These are phyloP conservation scores for Rhizoglyphus robini DNA, from an alignment of 1,140 invertebrate genomes.

Conservation along the genomic window DNA sequence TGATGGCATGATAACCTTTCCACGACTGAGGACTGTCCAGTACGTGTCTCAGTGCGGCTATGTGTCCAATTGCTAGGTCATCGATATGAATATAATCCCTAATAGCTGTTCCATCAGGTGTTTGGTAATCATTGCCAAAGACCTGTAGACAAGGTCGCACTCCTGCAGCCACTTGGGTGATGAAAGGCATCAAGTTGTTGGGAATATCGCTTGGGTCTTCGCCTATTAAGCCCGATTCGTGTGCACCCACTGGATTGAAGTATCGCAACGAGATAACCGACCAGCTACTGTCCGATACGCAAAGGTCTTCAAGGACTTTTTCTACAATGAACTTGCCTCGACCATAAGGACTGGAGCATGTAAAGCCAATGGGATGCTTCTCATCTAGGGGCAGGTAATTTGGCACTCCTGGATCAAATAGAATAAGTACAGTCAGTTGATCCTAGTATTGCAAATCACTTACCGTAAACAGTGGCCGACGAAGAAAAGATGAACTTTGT, in stretches of 20 bases:
- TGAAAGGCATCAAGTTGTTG: constrained; percentile 94
- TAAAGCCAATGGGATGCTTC: constrained; percentile 57
- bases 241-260: constrained; percentile 97
- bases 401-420: constrained; percentile 36
- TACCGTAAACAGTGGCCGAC: constrained; percentile 88
- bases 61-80: constrained; percentile 82
- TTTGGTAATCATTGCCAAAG: constrained; percentile 85
- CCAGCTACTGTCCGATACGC: constrained; percentile 43
- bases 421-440: too few relatives aligned
- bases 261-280: constrained; percentile 64
- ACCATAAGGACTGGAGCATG: constrained; percentile 95
- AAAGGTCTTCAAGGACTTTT: constrained; percentile 84
- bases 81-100: constrained; percentile 96
- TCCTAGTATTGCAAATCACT: constrained; percentile 31
- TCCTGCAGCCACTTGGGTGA: constrained; percentile 88
- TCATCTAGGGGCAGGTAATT: constrained; percentile 71
- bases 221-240: constrained; percentile 78
- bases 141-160: constrained; percentile 59
- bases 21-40: constrained; percentile 31
- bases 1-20: constrained; percentile 54
- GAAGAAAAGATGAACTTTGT: constrained; percentile 80
- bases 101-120: constrained; percentile 85
- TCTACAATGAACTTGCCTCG: constrained; percentile 95
- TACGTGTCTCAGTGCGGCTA: constrained; percentile 61
- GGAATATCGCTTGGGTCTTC: constrained; percentile 91